Percentiles rank a stretch among this genome's conserved stretches.
phyloP scores from a whole-genome alignment of 92 coral and sea anemone species.

The Hydrozoanthus gracilis region DNA sequence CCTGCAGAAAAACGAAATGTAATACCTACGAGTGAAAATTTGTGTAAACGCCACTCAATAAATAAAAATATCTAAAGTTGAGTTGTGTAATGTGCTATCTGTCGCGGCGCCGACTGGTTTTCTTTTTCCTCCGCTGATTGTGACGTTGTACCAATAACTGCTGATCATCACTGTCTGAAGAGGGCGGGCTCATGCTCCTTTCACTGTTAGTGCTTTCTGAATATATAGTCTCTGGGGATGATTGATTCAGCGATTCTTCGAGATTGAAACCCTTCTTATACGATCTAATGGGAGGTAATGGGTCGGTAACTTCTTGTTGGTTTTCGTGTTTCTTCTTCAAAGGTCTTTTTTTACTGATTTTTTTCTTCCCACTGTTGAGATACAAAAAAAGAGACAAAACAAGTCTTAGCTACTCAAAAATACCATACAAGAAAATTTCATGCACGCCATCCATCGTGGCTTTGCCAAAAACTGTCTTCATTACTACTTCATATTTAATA shows the following conservation, averaged over 20 bases:
- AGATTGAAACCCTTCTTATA: conserved; percentile 17
- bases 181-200: conserved; percentile 21
- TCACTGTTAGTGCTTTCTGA: not conserved
- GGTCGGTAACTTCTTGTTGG: not conserved
- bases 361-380: conserved; percentile 26
- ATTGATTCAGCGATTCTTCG: conserved; percentile 8
- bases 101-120: conserved; percentile 10
- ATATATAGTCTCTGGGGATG: conserved; percentile 21
- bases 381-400: not conserved
- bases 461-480: too few relatives aligned
- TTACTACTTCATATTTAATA: too few relatives aligned
- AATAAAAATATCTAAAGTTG: not conserved
- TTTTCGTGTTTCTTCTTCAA: not conserved
- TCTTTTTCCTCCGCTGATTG: conserved; percentile 6
- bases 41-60: too few relatives aligned
- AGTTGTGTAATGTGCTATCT: conserved; percentile 20
- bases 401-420: not conserved
- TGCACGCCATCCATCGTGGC: too few relatives aligned
- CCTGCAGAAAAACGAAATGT: too few relatives aligned
- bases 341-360: conserved; percentile 24
- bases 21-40: too few relatives aligned
- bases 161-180: conserved; percentile 20
- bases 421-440: too few relatives aligned
- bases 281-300: conserved; percentile 24
- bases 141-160: not conserved